Conservation (phyloP, 1,140 invertebrate species). For the Bombus sibiricus region DNA sequence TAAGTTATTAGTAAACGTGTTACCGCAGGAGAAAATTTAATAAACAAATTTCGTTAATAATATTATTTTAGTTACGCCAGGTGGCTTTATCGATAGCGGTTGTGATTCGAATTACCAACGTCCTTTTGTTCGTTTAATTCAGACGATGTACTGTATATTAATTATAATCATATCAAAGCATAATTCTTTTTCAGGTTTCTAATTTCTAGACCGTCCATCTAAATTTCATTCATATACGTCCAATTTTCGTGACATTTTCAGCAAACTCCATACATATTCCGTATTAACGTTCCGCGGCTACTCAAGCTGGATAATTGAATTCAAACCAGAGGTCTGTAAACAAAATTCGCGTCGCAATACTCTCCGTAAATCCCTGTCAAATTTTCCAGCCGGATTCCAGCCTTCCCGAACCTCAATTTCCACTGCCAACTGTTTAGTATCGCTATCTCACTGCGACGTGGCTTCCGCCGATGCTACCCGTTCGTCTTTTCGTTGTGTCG, state of each 20-base stretch:
- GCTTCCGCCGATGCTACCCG: neutral
- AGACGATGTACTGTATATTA: no score
- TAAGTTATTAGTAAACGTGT: no score
- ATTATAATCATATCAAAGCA: neutral
- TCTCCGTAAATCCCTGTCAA: neutral
- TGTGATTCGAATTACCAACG: neutral
- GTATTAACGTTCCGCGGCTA: slow-evolving; percentile 2
- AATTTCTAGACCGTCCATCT: neutral
- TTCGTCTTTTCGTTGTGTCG: neutral
- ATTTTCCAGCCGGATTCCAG: slow-evolving; percentile 6
- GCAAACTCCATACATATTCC: neutral
- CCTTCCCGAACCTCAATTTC: neutral
- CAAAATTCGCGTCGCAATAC: neutral
- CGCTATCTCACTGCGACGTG: no score
- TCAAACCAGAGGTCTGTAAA: slow-evolving; percentile 10
- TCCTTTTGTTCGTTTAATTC: neutral
- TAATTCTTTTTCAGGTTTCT: neutral
- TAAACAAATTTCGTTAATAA: neutral
- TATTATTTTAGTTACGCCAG: neutral
- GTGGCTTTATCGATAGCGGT: neutral
- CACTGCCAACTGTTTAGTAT: neutral
- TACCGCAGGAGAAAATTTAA: neutral
- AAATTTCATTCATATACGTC: slow-evolving; percentile 3
- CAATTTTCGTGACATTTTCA: neutral
- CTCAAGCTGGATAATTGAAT: slow-evolving; percentile 17